Percentiles rank a stretch among this genome's conserved stretches.
phyloP scores from a whole-genome alignment of 2,797 vertebrate genomes.

The Morelia viridis region DNA sequence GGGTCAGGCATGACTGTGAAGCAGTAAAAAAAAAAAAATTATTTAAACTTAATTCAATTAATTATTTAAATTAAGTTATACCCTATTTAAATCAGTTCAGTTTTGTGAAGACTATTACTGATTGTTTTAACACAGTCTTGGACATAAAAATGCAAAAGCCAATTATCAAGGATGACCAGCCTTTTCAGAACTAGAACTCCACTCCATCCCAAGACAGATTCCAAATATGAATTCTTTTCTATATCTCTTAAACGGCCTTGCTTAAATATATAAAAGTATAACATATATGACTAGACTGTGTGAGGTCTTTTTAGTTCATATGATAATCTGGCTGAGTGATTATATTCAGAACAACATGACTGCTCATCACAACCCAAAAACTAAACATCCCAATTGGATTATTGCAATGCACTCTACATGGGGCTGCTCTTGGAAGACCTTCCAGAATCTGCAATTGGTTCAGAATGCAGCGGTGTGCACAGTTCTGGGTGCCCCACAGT shows the following conservation, averaged over 20 bases:
- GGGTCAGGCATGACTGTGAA: no score
- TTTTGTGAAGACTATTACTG: neutral
- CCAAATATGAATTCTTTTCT: neutral
- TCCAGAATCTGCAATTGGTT: neutral
- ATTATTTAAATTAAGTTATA: neutral
- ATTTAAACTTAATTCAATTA: neutral
- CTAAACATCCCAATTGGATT: neutral
- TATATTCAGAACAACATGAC: neutral
- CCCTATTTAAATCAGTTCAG: neutral
- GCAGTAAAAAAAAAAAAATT: no score
- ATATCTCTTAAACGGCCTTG: neutral
- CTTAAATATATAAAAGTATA: neutral
- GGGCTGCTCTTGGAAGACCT: neutral
- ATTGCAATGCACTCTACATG: neutral
- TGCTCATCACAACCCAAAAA: neutral
- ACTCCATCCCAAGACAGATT: neutral
- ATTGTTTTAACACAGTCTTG: neutral
- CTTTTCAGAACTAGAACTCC: neutral
- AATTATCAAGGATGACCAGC: neutral
- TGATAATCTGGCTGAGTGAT: neutral
- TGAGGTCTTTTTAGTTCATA: neutral
- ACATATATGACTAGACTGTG: neutral
- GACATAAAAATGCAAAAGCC: neutral
- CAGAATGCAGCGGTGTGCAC: neutral
- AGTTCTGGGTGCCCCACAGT: neutral